phyloP scores from a whole-genome alignment of 2,797 vertebrate genomes.

The Bothrops alternatus region DNA sequence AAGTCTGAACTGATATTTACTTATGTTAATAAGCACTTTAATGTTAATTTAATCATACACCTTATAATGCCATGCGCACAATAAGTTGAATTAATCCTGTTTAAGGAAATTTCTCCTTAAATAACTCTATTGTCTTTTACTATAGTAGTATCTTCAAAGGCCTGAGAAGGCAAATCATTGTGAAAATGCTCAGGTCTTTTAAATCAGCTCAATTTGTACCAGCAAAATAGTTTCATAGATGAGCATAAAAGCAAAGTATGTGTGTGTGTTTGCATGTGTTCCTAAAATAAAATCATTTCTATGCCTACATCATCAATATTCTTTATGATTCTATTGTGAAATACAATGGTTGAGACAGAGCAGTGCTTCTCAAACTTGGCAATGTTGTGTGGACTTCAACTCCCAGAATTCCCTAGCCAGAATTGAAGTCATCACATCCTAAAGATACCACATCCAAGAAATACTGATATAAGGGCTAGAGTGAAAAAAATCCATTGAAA shows the following conservation, averaged over 20 bases:
- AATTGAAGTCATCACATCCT: neutral
- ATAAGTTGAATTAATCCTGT: conserved; percentile 14
- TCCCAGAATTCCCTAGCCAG: neutral
- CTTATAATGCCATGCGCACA: neutral
- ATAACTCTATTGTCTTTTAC: neutral
- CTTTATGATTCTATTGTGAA: neutral
- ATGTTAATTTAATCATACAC: neutral
- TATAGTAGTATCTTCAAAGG: neutral
- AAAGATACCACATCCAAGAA: neutral
- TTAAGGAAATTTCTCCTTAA: neutral
- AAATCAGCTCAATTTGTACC: neutral
- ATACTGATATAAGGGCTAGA: neutral
- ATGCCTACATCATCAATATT: neutral
- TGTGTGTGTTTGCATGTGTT: neutral
- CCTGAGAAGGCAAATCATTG: neutral
- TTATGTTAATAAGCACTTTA: neutral
- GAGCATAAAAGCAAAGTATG: neutral
- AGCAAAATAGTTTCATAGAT: neutral
- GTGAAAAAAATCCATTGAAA: neutral
- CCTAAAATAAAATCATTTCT: neutral
- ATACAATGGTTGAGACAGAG: neutral
- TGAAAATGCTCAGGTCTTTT: neutral
- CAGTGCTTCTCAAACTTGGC: neutral
- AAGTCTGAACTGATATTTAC: neutral
- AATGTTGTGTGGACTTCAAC: neutral